These are phyloP conservation scores for Oeneis ivallda DNA, from an alignment of 2,888 invertebrate species.

Conservation along the genomic window DNA sequence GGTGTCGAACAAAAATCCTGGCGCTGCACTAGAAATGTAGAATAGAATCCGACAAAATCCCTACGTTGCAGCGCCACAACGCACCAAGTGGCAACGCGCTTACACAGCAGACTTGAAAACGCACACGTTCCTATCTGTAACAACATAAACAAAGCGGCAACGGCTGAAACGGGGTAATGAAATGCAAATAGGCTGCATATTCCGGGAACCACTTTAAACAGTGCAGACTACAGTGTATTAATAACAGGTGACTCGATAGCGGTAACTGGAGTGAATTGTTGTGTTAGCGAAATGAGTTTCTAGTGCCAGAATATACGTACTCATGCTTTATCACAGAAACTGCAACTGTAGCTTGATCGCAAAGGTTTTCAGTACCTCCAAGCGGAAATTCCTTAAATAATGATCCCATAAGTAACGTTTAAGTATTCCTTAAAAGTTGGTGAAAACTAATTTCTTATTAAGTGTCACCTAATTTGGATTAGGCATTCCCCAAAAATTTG, in stretches of 20 bases:
- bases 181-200: conserved; percentile 67
- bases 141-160: conserved; percentile 41
- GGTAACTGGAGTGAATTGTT: conserved; percentile 20
- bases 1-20: no score
- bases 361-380: no score
- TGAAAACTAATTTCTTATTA: no score
- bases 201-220: conserved; percentile 34
- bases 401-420: no score
- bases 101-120: not conserved
- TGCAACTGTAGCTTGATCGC: not conserved
- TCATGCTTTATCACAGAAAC: not conserved
- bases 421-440: no score
- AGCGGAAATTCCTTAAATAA: no score
- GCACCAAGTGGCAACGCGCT: no score
- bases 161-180: conserved; percentile 56
- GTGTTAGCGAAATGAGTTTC: conserved; percentile 6
- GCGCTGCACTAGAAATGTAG: no score
- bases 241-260: conserved; percentile 28
- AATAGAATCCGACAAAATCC: no score
- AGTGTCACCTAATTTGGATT: no score
- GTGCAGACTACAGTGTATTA: conserved; percentile 23
- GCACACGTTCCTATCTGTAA: conserved; percentile 26
- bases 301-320: not conserved
- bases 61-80: no score
- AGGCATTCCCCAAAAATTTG: no score